Evolutionary conservation across 2,888 invertebrate genomes (phyloP).

Genomic region (Andrena trimmerana): DNA sequence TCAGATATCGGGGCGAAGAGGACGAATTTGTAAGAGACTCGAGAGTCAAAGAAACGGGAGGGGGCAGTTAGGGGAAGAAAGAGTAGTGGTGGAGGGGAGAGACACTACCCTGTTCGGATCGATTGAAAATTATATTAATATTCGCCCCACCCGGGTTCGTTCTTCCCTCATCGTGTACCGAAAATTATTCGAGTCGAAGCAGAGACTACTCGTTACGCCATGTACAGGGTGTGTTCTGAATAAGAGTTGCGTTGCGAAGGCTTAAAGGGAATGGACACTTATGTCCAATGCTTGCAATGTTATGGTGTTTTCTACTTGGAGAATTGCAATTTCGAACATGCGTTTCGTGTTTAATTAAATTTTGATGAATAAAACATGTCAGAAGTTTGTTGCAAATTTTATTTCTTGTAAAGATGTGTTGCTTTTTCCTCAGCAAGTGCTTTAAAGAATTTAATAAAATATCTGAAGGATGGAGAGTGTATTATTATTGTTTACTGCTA

Average conservation of each 20-base stretch:
- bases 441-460: too few species aligned
- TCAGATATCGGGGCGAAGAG: background rate
- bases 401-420: too few species aligned
- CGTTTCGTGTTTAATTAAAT: too few species aligned
- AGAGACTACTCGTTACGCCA: background rate
- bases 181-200: constrained; percentile 15
- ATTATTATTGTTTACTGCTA: too few species aligned
- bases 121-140: constrained; percentile 59
- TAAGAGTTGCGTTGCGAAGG: background rate
- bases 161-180: constrained; percentile 21
- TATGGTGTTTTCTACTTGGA: too few species aligned
- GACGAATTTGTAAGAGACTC: constrained; percentile 2
- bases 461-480: too few species aligned
- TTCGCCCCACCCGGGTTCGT: constrained; percentile 16
- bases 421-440: too few species aligned
- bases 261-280: background rate
- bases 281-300: too few species aligned
- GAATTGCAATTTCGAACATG: too few species aligned
- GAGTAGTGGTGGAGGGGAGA: background rate
- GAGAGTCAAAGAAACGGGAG: background rate
- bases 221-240: background rate
- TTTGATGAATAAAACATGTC: too few species aligned
- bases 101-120: constrained; percentile 22
- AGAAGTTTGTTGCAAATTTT: too few species aligned
- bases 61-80: background rate